A percentile compares a stretch with the other conserved stretches of the same genome.
Conservation (phyloP, 2,797 vertebrate genomes). For the Scarus forsteni region DNA sequence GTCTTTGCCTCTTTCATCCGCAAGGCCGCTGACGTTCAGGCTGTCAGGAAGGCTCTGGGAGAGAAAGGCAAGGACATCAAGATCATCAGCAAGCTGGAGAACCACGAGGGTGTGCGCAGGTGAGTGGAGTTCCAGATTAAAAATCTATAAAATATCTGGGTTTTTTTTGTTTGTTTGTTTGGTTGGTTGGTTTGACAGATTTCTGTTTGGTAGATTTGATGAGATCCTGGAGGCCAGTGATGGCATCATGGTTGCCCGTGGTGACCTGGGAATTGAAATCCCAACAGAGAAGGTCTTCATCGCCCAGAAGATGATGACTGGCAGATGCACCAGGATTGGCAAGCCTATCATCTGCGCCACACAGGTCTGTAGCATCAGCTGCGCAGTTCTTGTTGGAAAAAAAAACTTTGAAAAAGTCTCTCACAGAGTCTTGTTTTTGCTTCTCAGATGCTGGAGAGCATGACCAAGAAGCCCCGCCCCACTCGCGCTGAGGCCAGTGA, state of each 20-base stretch:
- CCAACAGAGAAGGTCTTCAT: conserved; percentile 98
- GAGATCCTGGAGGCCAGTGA: conserved; percentile 98
- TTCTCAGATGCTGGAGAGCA: conserved; percentile 80
- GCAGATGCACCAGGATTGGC: conserved; percentile 93
- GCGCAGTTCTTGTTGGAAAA: neutral
- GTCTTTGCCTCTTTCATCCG: conserved; percentile 99
- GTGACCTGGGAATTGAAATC: conserved; percentile 98
- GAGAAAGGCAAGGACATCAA: conserved; percentile 97
- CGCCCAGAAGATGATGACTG: conserved; percentile 99
- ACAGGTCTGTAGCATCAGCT: conserved; percentile 84
- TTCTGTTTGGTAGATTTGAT: conserved; percentile 87
- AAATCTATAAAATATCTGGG: neutral
- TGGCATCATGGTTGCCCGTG: conserved; percentile 99
- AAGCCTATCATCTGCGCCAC: conserved; percentile 98
- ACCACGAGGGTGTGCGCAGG: conserved; percentile 97
- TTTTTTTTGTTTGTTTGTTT: too few species aligned
- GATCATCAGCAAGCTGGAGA: conserved; percentile 99
- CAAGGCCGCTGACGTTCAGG: conserved; percentile 93
- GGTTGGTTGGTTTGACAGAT: neutral
- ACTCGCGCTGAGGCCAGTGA: conserved; percentile 82
- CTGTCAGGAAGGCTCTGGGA: conserved; percentile 92
- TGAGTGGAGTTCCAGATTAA: conserved; percentile 54
- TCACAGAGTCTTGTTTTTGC: neutral
- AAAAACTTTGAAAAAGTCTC: neutral
- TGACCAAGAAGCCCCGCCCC: conserved; percentile 82